phyloP scores from a whole-genome alignment of 2,113 vertebrate genomes.

The Atlantisia rogersi region DNA sequence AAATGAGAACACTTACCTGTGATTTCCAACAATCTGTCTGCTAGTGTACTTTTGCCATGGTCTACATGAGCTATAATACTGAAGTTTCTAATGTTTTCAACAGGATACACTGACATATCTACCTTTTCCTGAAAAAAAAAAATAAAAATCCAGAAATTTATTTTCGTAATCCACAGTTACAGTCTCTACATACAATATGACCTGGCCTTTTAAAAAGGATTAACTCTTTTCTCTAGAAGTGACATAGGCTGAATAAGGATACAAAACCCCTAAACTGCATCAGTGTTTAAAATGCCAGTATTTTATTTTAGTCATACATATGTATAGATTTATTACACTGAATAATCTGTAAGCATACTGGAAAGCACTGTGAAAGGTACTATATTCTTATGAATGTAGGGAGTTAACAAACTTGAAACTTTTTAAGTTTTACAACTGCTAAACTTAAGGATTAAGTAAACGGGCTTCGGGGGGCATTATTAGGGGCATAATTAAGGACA shows the following conservation, averaged over 20 bases:
- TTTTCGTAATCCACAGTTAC: background rate
- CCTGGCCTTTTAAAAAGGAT: background rate
- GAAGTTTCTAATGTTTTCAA: constrained; percentile 92
- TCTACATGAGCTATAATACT: constrained; percentile 97
- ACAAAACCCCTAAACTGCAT: background rate
- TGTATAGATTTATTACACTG: background rate
- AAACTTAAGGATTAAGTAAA: background rate
- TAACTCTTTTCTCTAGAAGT: background rate
- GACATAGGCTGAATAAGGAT: background rate
- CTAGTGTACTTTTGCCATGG: constrained; percentile 97
- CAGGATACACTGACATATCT: constrained; percentile 86
- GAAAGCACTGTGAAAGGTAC: background rate
- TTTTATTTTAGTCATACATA: background rate
- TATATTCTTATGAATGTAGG: accelerated
- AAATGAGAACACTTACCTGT: constrained; percentile 80
- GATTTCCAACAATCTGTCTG: constrained; percentile 92
- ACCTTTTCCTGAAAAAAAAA: constrained; percentile 77
- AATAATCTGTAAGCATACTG: background rate
- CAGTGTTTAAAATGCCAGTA: background rate
- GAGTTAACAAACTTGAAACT: background rate
- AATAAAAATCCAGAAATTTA: background rate
- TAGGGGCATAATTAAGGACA: background rate
- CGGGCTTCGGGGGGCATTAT: background rate
- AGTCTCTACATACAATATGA: background rate
- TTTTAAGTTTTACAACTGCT: background rate